Conservation (phyloP, 64 coral and sea anemone genomes). For the Montipora capricornis region DNA sequence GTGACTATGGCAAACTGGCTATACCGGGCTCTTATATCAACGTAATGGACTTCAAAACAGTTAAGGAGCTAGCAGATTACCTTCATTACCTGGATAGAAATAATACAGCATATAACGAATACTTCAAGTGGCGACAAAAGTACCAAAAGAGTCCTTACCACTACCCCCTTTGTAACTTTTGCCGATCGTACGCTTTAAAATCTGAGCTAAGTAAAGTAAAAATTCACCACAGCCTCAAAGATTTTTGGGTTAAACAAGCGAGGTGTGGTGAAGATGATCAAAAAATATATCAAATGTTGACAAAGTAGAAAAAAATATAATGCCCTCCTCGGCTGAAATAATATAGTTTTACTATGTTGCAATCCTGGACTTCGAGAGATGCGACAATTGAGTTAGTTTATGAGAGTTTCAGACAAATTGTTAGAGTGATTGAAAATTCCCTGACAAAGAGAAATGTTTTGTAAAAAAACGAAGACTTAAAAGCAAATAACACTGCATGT, state of each 20-base stretch:
- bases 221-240: background rate
- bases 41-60: constrained; percentile 24
- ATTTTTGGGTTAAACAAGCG: background rate
- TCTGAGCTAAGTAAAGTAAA: constrained; percentile 1
- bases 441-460: too few species aligned
- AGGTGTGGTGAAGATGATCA: background rate
- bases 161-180: constrained; percentile 45
- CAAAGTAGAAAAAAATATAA: background rate
- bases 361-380: too few species aligned
- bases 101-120: constrained; percentile 23
- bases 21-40: constrained; percentile 22
- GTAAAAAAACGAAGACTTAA: too few species aligned
- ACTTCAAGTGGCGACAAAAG: constrained; percentile 14
- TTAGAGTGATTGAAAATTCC: too few species aligned
- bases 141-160: constrained; percentile 4
- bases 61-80: constrained; percentile 1
- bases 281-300: background rate
- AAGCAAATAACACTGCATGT: too few species aligned
- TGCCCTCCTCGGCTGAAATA: too few species aligned
- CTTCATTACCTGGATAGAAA: constrained; percentile 29
- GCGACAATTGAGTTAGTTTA: too few species aligned
- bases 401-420: too few species aligned
- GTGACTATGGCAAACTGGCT: background rate
- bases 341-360: too few species aligned
- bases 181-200: constrained; percentile 26